These are phyloP conservation scores for Pararge aegeria DNA, from an alignment of 1,140 invertebrate species.

Conservation along the genomic window DNA sequence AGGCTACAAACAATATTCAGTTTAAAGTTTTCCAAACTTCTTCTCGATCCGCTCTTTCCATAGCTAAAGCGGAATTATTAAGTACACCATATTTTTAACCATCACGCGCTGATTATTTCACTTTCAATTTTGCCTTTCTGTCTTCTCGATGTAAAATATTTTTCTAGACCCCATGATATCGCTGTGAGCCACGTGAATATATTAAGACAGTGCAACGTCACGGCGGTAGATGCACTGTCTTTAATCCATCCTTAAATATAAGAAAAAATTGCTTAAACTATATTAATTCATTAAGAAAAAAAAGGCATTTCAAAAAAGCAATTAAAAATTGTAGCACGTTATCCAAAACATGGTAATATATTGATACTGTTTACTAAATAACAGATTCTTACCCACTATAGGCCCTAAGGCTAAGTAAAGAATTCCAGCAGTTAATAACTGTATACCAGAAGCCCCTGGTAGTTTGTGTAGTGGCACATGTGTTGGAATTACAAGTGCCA, in stretches of 20 bases:
- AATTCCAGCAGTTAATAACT: slow-evolving; percentile 81
- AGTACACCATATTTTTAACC: slow-evolving; percentile 6
- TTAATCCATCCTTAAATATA: slow-evolving; percentile 81
- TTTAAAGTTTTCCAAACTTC: slow-evolving; percentile 2
- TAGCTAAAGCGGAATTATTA: neutral
- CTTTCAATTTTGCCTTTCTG: slow-evolving; percentile 25
- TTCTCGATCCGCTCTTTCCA: too few relatives aligned
- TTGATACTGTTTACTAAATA: too few relatives aligned
- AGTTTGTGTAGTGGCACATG: slow-evolving; percentile 83
- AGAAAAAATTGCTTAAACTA: neutral
- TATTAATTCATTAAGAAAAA: neutral
- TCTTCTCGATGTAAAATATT: slow-evolving; percentile 49
- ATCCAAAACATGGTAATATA: too few relatives aligned
- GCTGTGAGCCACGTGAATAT: slow-evolving; percentile 82
- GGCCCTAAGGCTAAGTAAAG: slow-evolving; percentile 81
- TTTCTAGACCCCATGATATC: slow-evolving; percentile 80
- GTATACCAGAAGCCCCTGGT: slow-evolving; percentile 82
- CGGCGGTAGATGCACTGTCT: slow-evolving; percentile 80
- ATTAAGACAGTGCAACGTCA: slow-evolving; percentile 83
- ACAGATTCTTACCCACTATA: slow-evolving; percentile 79
- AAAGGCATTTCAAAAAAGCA: too few relatives aligned
- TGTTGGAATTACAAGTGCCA: slow-evolving; percentile 83
- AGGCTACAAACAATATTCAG: neutral
- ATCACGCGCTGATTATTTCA: slow-evolving; percentile 14
- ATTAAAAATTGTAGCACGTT: too few relatives aligned